Base-by-base conservation (phyloP, 2,888 invertebrate genomes). In the Hermodice carunculata region DNA sequence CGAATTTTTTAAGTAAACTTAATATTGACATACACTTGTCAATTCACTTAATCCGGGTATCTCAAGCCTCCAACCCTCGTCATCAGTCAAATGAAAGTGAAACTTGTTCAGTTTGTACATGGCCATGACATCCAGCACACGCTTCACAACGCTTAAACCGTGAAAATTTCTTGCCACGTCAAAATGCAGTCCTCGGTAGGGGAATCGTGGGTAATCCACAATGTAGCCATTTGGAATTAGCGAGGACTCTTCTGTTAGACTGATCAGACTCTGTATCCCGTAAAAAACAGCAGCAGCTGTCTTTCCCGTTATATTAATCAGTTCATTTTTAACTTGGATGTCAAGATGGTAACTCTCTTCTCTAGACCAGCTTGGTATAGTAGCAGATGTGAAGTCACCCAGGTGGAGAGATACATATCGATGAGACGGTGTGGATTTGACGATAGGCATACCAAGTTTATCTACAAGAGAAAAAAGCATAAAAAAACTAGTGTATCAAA, bases 41-140 rank as follows among this genome's bases (percentile, higher is more conserved):
- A 60, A 42, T 29, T 60, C 60, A 8, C 40, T 40, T 1, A 60
- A 52, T 6, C 40, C 60, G 2, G 51, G 60, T 6, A 83, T 81
- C 64, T 83, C 77, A 0, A 83, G 57, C 19, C 82, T 62, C 81
- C 81, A 82, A 0, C 80, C 82, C 60, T 83, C 82, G 64, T 83
- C 82, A 22, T 83, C 83, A 3, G 81, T 74, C 28, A 83, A 57
- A 67, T 82, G 83, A 14, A 82, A 67, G 62, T 82, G 81, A 3
- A 83, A 65, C 49, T 73, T 78, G 69, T 82, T 82, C 63, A 83
- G 64, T 59, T 82, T 82, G 68, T 80, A 81, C 71, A 70, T 70
- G 1, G 78, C 71, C 80, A 82, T 81, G 2, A 67, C 64, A 29
- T 79, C 76, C 28, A 83, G 61, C 1, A 79, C 59, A 8, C 74